Percentiles rank a stretch among this genome's conserved stretches.
Evolutionary conservation across 92 coral and sea anemone species (phyloP).

Genomic region (Zoanthus sansibaricus): DNA sequence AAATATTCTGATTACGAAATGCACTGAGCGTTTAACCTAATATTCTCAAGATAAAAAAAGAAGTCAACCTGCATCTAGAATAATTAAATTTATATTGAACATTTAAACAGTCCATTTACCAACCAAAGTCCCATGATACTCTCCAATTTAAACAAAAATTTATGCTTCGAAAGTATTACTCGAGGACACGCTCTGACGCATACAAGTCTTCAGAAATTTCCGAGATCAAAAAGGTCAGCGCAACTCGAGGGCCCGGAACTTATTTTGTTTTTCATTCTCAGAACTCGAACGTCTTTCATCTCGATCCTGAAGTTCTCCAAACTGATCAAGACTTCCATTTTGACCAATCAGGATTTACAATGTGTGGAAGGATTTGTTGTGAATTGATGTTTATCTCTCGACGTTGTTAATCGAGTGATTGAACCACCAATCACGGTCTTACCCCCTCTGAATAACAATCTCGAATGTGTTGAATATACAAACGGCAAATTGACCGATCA

Average conservation of each 20-base stretch:
- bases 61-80: conserved; percentile 26
- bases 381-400: conserved; percentile 49
- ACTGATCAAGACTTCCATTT: conserved; percentile 7
- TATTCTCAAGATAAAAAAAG: conserved; percentile 5
- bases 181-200: conserved; percentile 34
- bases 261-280: conserved; percentile 9
- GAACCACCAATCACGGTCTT: conserved; percentile 30
- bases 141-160: not conserved
- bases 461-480: conserved; percentile 26
- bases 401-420: conserved; percentile 41
- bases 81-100: conserved; percentile 29
- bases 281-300: conserved; percentile 39
- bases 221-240: conserved; percentile 44
- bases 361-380: conserved; percentile 33
- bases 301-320: conserved; percentile 13
- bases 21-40: not conserved
- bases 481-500: not conserved
- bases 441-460: conserved; percentile 30
- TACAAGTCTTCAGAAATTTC: conserved; percentile 25
- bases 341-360: conserved; percentile 22
- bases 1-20: conserved; percentile 26
- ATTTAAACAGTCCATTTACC: conserved; percentile 36
- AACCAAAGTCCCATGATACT: conserved; percentile 20
- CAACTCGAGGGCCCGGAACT: conserved; percentile 37
- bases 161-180: conserved; percentile 5